Conservation (phyloP, 2,797 vertebrate genomes). For the Cichlasoma orientale region DNA sequence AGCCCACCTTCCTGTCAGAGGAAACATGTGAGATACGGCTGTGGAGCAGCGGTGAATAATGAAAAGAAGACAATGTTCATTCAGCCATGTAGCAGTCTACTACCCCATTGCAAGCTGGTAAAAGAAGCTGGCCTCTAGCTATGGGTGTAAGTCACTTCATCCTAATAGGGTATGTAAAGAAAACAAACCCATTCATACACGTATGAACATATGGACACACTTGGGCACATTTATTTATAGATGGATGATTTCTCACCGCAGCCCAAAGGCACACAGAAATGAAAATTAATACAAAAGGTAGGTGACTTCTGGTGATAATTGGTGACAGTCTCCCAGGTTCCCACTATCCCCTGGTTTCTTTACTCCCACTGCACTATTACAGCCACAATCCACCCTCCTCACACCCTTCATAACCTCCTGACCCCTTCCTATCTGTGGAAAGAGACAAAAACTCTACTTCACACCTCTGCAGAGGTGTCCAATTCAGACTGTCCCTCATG, state of each 20-base stretch:
- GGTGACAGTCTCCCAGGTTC: constrained; percentile 74
- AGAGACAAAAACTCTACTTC: constrained; percentile 82
- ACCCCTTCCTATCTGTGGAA: constrained; percentile 46
- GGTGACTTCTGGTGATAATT: constrained; percentile 78
- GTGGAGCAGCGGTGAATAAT: constrained; percentile 59
- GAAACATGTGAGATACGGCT: constrained; percentile 41
- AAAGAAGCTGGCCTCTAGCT: constrained; percentile 47
- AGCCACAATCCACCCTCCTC: constrained; percentile 49
- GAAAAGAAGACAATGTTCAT: constrained; percentile 49
- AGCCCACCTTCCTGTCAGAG: constrained; percentile 41
- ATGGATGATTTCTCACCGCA: constrained; percentile 65
- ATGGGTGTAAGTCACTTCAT: constrained; percentile 51
- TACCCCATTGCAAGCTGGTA: constrained; percentile 45
- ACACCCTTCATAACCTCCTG: constrained; percentile 53
- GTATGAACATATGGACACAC: constrained; percentile 6
- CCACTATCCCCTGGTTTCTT: constrained; percentile 62
- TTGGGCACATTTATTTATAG: constrained; percentile 72
- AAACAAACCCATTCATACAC: constrained; percentile 22
- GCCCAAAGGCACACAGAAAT: constrained; percentile 52
- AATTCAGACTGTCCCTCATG: constrained; percentile 80
- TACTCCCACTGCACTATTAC: constrained; percentile 65
- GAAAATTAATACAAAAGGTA: constrained; percentile 79
- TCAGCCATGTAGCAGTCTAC: constrained; percentile 29
- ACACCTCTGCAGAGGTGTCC: constrained; percentile 83
- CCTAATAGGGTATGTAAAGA: constrained; percentile 13